Conservation (phyloP, 1,140 invertebrate species). For the Bombus impatiens region DNA sequence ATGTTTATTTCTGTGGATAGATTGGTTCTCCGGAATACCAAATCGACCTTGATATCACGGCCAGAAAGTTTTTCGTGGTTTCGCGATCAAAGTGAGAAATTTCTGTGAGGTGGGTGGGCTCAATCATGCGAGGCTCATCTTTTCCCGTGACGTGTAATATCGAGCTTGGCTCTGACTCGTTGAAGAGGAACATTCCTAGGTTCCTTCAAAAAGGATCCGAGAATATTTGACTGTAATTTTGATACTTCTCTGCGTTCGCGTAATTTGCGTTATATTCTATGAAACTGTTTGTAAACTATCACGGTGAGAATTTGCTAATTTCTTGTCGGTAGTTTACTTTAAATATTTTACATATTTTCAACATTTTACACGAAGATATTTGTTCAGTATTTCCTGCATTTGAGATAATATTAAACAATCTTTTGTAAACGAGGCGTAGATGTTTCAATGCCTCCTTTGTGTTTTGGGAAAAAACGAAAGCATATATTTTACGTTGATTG, state of each 20-base stretch:
- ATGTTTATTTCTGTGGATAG: constrained; percentile 1
- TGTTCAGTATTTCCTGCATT: neutral
- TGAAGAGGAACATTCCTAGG: neutral
- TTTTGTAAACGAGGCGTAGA: no score
- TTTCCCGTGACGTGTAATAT: constrained; percentile 43
- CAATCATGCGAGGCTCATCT: constrained; percentile 38
- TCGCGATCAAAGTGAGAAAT: constrained; percentile 55
- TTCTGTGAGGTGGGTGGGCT: constrained; percentile 11
- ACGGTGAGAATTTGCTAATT: rapidly evolving
- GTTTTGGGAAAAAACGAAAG: neutral
- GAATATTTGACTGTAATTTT: neutral
- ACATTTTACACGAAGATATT: neutral
- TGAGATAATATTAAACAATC: neutral
- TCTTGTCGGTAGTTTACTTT: neutral
- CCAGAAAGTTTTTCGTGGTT: constrained; percentile 36
- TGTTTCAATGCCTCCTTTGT: neutral
- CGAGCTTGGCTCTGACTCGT: neutral
- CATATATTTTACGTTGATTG: neutral
- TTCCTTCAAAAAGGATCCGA: neutral
- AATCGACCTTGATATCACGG: constrained; percentile 10
- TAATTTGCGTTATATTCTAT: neutral
- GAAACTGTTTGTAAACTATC: no score
- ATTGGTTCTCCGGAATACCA: neutral
- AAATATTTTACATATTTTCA: neutral
- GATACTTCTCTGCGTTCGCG: neutral